Conservation (phyloP, 2,797 vertebrate species). For the Liasis olivaceus region DNA sequence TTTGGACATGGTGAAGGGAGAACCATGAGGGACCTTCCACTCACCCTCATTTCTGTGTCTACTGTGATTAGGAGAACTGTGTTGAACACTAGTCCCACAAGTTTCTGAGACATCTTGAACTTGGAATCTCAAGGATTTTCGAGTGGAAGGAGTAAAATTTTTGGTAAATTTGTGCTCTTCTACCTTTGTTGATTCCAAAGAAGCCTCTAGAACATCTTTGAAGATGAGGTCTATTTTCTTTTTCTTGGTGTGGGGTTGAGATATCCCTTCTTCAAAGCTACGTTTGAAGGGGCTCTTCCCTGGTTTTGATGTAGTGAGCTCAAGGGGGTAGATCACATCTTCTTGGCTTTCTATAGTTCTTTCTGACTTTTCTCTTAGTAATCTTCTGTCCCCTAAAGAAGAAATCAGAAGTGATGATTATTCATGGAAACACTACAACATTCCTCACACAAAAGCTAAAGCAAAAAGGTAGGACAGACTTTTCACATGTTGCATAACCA, state of each 20-base stretch:
- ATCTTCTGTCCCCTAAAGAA: slow-evolving; percentile 79
- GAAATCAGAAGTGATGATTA: slow-evolving; percentile 75
- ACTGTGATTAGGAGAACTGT: slow-evolving; percentile 54
- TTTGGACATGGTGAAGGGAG: slow-evolving; percentile 64
- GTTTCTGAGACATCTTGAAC: slow-evolving; percentile 71
- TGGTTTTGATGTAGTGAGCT: slow-evolving; percentile 77
- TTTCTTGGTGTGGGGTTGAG: slow-evolving; percentile 86
- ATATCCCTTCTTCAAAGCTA: slow-evolving; percentile 80
- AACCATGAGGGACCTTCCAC: slow-evolving; percentile 72
- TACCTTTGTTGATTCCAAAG: slow-evolving; percentile 80
- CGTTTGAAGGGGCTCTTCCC: slow-evolving; percentile 81
- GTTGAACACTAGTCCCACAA: slow-evolving; percentile 64
- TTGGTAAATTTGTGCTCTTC: slow-evolving; percentile 74
- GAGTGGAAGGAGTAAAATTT: slow-evolving; percentile 75
- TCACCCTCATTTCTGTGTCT: slow-evolving; percentile 71
- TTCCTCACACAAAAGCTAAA: slow-evolving; percentile 65
- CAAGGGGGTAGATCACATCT: slow-evolving; percentile 74
- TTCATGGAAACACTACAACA: slow-evolving; percentile 56
- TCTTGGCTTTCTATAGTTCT: slow-evolving; percentile 75
- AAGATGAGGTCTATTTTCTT: slow-evolving; percentile 96
- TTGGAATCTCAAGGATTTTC: slow-evolving; percentile 75
- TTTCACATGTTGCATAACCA: slow-evolving; percentile 29
- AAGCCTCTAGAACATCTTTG: slow-evolving; percentile 91
- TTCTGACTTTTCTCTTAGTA: slow-evolving; percentile 76
- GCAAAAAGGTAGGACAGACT: slow-evolving; percentile 50